Conservation (phyloP, 2,797 vertebrate genomes). For the Enteromius argenteus region DNA sequence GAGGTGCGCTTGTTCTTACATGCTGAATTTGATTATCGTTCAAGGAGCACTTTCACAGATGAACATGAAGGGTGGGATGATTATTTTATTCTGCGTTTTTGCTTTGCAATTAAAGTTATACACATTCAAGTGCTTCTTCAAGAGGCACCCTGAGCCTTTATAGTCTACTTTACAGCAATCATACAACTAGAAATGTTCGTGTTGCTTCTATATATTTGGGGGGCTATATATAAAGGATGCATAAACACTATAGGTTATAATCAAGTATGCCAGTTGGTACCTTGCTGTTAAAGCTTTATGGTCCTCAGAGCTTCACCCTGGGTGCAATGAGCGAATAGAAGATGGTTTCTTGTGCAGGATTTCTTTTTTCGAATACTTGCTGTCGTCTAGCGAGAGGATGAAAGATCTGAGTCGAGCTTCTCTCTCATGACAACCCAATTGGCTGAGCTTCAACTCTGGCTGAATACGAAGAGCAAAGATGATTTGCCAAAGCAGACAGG, state of each 20-base stretch:
- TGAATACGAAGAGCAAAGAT: slow-evolving; percentile 37
- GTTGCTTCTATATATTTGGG: background rate
- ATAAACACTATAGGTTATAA: background rate
- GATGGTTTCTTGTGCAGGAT: background rate
- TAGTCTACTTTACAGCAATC: background rate
- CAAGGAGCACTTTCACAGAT: slow-evolving; percentile 29
- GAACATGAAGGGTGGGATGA: slow-evolving; percentile 13
- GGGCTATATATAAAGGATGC: too few species aligned
- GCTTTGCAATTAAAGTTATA: slow-evolving; percentile 16
- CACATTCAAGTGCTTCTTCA: background rate
- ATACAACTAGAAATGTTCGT: background rate
- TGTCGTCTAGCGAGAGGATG: slow-evolving; percentile 27
- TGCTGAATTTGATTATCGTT: slow-evolving; percentile 9
- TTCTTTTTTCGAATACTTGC: slow-evolving; percentile 30
- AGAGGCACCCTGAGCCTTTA: background rate
- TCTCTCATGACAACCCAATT: slow-evolving; percentile 38
- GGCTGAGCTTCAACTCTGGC: slow-evolving; percentile 28
- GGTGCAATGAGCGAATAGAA: background rate
- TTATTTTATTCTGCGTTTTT: slow-evolving; percentile 1
- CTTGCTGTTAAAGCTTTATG: slow-evolving; percentile 6
- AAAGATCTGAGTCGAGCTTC: slow-evolving; percentile 26
- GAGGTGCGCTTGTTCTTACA: slow-evolving; percentile 45
- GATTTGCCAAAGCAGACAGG: slow-evolving; percentile 37
- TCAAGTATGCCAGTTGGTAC: slow-evolving; percentile 9
- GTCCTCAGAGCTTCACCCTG: background rate